phyloP scores from a whole-genome alignment of 2,888 invertebrate species.

The Nebria brevicollis region DNA sequence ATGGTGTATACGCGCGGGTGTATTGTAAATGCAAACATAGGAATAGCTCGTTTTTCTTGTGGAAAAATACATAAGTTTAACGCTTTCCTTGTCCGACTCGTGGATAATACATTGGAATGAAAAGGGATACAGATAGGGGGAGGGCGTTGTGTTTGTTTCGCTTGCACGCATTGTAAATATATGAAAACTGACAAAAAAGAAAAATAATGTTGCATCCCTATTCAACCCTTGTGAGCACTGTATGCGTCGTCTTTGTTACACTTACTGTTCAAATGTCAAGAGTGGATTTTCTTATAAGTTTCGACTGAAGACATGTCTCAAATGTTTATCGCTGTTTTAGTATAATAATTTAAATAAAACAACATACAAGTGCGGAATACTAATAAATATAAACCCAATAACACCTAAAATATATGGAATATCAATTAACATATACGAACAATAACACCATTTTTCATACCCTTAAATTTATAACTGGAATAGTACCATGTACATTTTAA shows the following conservation, averaged over 20 bases:
- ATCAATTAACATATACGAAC: not conserved
- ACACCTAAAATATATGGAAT: constrained; percentile 8
- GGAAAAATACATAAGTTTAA: constrained; percentile 37
- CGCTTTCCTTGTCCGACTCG: constrained; percentile 13
- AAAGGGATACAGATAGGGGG: not conserved
- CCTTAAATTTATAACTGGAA: too few species aligned
- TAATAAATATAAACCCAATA: not conserved
- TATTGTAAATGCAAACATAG: constrained; percentile 43
- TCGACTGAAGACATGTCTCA: constrained; percentile 53
- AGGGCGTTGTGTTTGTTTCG: constrained; percentile 6
- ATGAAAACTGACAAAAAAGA: constrained; percentile 32
- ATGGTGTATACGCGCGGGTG: not conserved
- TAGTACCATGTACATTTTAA: too few species aligned
- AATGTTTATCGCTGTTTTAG: constrained; percentile 54
- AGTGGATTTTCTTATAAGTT: constrained; percentile 26
- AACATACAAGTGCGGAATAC: not conserved
- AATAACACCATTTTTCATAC: not conserved
- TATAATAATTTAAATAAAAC: constrained; percentile 51
- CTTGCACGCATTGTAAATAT: constrained; percentile 26
- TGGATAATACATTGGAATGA: not conserved
- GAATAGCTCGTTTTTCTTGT: constrained; percentile 22
- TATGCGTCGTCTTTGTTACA: constrained; percentile 10
- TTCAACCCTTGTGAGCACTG: constrained; percentile 1
- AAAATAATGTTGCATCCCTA: constrained; percentile 30
- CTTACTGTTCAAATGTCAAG: constrained; percentile 11